These are phyloP conservation scores for Lepilemur septentrionalis DNA, from an alignment of 2,797 vertebrate species.

Conservation along the genomic window DNA sequence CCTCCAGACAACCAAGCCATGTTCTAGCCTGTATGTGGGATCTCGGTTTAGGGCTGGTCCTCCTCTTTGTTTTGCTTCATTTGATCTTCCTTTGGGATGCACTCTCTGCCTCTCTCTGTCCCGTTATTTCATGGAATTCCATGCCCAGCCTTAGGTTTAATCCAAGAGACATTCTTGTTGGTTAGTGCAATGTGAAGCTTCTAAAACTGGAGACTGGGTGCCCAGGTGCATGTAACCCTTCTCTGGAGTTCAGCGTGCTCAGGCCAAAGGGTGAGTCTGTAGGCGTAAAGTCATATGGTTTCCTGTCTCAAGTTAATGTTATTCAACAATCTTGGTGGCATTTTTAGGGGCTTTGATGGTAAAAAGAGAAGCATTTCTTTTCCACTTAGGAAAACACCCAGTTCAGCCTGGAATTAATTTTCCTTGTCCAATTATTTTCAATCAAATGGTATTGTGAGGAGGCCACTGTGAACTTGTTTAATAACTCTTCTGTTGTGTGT, in stretches of 20 bases:
- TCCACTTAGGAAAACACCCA: slow-evolving; percentile 40
- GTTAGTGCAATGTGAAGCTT: not conserved
- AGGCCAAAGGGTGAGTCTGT: not conserved
- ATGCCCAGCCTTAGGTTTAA: not conserved
- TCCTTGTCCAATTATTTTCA: slow-evolving; percentile 53
- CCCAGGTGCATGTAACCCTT: not conserved
- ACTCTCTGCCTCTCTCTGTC: not conserved
- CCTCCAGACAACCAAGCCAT: slow-evolving; percentile 45
- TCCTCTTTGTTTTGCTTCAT: slow-evolving; percentile 34
- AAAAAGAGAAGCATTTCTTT: slow-evolving; percentile 48
- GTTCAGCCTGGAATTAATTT: slow-evolving; percentile 63
- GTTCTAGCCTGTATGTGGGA: slow-evolving; percentile 37
- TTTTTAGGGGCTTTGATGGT: slow-evolving; percentile 58
- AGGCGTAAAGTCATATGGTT: not conserved
- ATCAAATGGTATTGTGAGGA: slow-evolving; percentile 34
- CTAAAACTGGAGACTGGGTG: not conserved
- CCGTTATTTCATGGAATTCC: not conserved
- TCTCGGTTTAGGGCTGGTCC: slow-evolving; percentile 39
- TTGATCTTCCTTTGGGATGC: slow-evolving; percentile 28
- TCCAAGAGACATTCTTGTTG: not conserved
- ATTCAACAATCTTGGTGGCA: slow-evolving; percentile 38
- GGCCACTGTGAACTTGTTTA: slow-evolving; percentile 37
- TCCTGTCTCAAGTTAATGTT: slow-evolving; percentile 24
- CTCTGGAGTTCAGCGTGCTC: not conserved
- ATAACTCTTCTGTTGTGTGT: slow-evolving; percentile 25